These are phyloP conservation scores for Megaustenia siamemsis DNA, from an alignment of 2,888 invertebrate genomes.

Conservation along the genomic window DNA sequence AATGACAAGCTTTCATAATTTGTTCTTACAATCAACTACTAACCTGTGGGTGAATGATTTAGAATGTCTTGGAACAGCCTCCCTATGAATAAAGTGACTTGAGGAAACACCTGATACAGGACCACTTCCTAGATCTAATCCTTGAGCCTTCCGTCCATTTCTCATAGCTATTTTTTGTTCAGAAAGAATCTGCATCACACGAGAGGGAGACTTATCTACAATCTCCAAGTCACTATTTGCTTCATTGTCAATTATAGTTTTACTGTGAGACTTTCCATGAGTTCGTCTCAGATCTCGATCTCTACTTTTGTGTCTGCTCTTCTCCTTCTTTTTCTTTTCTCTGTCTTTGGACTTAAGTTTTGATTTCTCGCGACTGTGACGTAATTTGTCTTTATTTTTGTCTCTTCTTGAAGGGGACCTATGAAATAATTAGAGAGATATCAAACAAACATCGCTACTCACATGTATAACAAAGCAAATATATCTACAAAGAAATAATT, in stretches of 20 bases:
- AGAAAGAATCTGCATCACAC: background rate
- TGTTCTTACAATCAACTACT: background rate
- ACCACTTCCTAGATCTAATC: background rate
- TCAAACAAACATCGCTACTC: no score
- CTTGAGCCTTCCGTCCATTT: background rate
- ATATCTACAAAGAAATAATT: no score
- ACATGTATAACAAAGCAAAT: no score
- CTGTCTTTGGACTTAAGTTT: constrained; percentile 46
- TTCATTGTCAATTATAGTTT: background rate
- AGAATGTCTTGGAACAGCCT: background rate
- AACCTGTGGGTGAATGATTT: constrained; percentile 32
- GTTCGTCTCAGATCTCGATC: constrained; percentile 11
- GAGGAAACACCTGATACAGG: background rate
- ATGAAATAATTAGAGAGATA: background rate
- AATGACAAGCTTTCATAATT: no score
- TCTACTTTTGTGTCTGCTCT: constrained; percentile 44
- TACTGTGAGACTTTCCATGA: background rate
- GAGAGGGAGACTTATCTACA: constrained; percentile 25
- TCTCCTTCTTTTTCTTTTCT: constrained; percentile 53
- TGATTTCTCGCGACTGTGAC: constrained; percentile 33
- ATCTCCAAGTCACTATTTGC: constrained; percentile 25
- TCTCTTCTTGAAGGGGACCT: constrained; percentile 56
- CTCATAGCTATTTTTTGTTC: background rate
- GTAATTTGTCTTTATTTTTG: constrained; percentile 48
- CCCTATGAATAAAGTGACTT: background rate